A percentile compares a stretch with the other conserved stretches of the same genome.
Conservation (phyloP, 2,113 vertebrate genomes). For the Myrmecophaga tridactyla region DNA sequence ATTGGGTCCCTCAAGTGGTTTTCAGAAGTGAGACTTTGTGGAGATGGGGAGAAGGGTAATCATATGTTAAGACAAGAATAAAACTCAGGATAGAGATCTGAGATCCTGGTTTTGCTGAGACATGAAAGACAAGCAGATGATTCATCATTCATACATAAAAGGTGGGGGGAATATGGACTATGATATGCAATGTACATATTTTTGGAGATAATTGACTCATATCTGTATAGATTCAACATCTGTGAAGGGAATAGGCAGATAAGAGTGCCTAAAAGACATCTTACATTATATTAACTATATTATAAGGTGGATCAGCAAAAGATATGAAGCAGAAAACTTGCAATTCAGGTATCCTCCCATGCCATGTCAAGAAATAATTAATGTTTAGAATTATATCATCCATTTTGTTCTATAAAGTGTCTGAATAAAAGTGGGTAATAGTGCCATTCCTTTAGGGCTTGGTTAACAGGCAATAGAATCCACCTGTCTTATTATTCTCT, state of each 20-base stretch:
- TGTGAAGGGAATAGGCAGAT: not conserved
- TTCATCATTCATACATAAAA: not conserved
- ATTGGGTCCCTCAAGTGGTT: not conserved
- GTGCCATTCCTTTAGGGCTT: not conserved
- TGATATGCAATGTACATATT: not conserved
- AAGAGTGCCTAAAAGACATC: not conserved
- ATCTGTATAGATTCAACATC: not conserved
- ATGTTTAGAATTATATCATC: not conserved
- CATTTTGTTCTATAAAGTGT: conserved; percentile 32
- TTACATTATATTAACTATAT: too few relatives aligned
- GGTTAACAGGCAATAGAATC: not conserved
- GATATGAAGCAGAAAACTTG: not conserved
- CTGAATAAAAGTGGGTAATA: not conserved
- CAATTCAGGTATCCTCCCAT: not conserved
- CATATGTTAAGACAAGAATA: not conserved
- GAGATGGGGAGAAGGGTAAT: not conserved
- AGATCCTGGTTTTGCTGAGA: too few relatives aligned
- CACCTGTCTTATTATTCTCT: conserved; percentile 26
- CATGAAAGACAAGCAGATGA: not conserved
- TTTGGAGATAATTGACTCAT: not conserved
- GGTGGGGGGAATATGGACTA: not conserved
- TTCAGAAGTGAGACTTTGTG: not conserved
- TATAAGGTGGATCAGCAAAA: not conserved
- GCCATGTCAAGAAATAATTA: not conserved
- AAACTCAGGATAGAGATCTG: not conserved